Evolutionary conservation across 2,113 vertebrate species (phyloP), one percentile per base, ranked within the genome.

Genomic region (Phasianus colchicus): DNA sequence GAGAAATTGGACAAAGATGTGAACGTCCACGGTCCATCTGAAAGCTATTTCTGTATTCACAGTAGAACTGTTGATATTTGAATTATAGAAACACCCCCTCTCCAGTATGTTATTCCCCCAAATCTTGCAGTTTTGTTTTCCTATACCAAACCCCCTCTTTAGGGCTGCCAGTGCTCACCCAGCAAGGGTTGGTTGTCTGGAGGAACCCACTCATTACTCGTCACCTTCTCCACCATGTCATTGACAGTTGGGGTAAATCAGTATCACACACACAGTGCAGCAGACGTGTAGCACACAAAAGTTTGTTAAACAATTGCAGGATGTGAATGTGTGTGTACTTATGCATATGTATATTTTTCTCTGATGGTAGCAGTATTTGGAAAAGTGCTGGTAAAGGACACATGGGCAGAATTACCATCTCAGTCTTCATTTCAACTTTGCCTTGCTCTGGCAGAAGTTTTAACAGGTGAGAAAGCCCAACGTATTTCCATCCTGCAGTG

Each of bases 1-100:
- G 45, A 91, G 42, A 91, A 87, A 94, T 89, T 91, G 74, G 71
- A 92, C 77, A 83, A 93, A 96, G 77, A 93, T 92, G 81, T 94
- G 92, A 82, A 87, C 54, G 54, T 34, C 58, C 40, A 1, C 50
- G 36, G 74, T 87, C 73, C 90, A 87, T 92, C 80, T 94, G 92
- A 93, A 94, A 94, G 36, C 54, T 70, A 71, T 93, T 83, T 60
- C 67, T 87, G 27, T 65, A 48, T 76, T 94, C 89, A 85, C 54
- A 58, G 38, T 27, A 93, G 47, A 87, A 63, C 54, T 64, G 69
- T 16, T 87, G 77, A 66, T 76, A 72, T 34, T 76, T 89, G 54
- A 93, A 79, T 42, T 70, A 77, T 22, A 54, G 42, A 80, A 88
- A 83, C 32, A 81, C 4, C 6, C 4, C 1, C 19, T 67, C 61